Conservation (phyloP, 2,888 invertebrate genomes). For the Teinopalpus imperialis region DNA sequence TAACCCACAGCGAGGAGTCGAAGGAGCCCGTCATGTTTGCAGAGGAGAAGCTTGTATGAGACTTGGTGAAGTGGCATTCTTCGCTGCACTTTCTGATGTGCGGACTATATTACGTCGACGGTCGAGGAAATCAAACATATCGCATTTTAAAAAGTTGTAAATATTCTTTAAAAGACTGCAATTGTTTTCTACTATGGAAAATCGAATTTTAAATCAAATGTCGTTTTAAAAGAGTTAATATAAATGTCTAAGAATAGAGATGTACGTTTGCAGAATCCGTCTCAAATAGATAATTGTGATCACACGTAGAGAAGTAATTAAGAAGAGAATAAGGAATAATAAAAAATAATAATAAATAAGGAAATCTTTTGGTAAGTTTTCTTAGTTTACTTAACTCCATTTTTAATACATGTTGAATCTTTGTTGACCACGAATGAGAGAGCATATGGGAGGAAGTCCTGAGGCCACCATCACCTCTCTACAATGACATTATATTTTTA, state of each 20-base stretch:
- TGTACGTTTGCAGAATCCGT: slow-evolving; percentile 45
- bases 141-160: slow-evolving; percentile 54
- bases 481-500: no score
- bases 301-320: slow-evolving; percentile 4
- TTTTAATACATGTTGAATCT: no score
- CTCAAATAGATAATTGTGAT: slow-evolving; percentile 38
- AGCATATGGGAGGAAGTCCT: no score
- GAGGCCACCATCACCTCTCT: no score
- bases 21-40: slow-evolving; percentile 67
- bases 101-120: slow-evolving; percentile 47
- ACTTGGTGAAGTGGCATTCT: slow-evolving; percentile 53
- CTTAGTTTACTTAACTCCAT: slow-evolving; percentile 13
- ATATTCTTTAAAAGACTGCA: slow-evolving; percentile 55
- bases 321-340: no score
- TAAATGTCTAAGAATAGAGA: slow-evolving; percentile 30
- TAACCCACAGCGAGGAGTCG: slow-evolving; percentile 41
- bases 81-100: slow-evolving; percentile 49
- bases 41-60: slow-evolving; percentile 77
- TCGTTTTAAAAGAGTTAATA: slow-evolving; percentile 17
- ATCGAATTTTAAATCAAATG: slow-evolving; percentile 25
- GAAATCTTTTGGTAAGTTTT: slow-evolving; percentile 31
- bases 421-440: no score
- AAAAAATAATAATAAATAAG: no score
- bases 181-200: slow-evolving; percentile 35
- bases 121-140: slow-evolving; percentile 53